Base-by-base conservation (phyloP, 2,888 invertebrate species). In the Sthenelais limicola region DNA sequence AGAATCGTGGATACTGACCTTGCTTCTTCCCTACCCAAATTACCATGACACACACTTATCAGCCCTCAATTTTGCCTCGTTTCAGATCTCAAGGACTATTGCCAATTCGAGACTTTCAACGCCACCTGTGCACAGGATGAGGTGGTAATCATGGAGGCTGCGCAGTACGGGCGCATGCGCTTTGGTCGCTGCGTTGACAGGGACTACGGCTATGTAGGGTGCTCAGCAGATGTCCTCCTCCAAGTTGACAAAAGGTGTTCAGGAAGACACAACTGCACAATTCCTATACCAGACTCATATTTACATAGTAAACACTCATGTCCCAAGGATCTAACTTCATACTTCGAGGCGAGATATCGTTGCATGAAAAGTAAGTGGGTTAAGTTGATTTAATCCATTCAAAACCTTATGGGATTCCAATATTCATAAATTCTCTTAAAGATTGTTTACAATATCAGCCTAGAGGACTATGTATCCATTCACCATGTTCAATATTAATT, bases 191-290 rank as follows among this genome's bases (percentile, higher is more conserved):
- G 70, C 28, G 70, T 70, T 35, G 56, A 70, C 54, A 33, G 70
- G 24, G 70, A 70, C 35, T 70, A 70, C 28, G 70, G 70, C n/a
- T 70, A 70, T 43, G 56, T 70, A 30, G 70, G 70, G 24, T 70
- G 70, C 26, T 70, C 70, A 7, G 52, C 70, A 1, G 70, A 70
- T 43, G 70, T 70, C 15, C 43, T 70, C 9, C 54, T 54, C 18
- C 52, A 70, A 30, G 70, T 70, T 1, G 70, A 70, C 30, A 43
- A 28, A 24, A 21, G 70, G 15, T 70, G 70, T 43, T 70, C 70
- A 9, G 70, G 70, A 32, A 9, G 54, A 7, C 51, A 43, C 35
- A 32, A 35, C 52, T 70, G 70, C 21, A 9, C n/a, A 26, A 38
- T 70, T 15, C 35, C 70, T 30, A 30, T 70, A 4, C 70, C 70